Evolutionary conservation across 2,888 invertebrate genomes (phyloP).

Genomic region (Spodoptera picta): DNA sequence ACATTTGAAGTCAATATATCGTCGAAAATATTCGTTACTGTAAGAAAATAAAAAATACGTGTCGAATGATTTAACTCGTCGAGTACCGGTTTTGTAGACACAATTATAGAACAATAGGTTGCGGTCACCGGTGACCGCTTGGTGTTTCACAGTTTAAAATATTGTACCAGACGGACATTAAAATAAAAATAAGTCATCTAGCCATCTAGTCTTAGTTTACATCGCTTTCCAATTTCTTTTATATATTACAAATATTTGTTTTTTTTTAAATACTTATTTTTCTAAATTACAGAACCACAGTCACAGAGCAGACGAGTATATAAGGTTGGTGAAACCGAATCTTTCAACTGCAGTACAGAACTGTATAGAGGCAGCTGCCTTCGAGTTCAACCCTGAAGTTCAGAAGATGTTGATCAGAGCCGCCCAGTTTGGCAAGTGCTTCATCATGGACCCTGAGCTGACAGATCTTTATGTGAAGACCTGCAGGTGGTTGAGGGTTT

Average conservation of each 20-base stretch:
- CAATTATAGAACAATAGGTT: no score
- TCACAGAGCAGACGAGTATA: constrained; percentile 97
- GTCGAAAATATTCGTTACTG: no score
- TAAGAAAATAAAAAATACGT: no score
- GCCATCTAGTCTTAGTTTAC: no score
- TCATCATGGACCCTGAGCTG: constrained; percentile 92
- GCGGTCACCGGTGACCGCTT: no score
- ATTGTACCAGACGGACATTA: no score
- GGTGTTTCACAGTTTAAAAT: no score
- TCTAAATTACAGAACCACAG: constrained; percentile 91
- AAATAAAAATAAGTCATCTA: no score
- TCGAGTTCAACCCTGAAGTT: constrained; percentile 95
- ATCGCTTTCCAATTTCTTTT: not conserved
- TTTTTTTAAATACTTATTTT: no score
- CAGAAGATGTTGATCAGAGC: constrained; percentile 97
- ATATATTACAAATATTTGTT: not conserved
- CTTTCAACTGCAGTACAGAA: constrained; percentile 95
- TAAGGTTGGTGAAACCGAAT: constrained; percentile 94
- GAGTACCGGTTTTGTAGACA: no score
- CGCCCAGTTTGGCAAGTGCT: constrained; percentile 98
- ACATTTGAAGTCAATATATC: no score
- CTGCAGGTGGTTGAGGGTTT: constrained; percentile 95
- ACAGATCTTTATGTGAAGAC: constrained; percentile 94
- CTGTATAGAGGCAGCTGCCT: constrained; percentile 97
- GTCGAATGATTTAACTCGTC: no score